These are phyloP conservation scores for Eristalis tenax DNA, from an alignment of 2,888 invertebrate genomes.

Conservation along the genomic window DNA sequence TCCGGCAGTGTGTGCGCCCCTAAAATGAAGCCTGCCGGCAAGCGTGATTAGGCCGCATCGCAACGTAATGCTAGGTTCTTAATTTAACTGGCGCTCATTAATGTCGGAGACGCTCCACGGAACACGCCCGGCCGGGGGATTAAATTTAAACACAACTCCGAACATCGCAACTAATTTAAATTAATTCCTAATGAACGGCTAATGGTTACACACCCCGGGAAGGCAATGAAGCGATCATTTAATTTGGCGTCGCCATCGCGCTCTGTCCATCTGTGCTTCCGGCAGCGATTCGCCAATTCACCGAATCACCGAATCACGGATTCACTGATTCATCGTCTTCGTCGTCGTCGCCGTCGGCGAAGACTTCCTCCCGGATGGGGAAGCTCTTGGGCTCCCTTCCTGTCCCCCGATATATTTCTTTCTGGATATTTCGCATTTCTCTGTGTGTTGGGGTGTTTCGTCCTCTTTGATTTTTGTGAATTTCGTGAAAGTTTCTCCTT, in stretches of 20 bases:
- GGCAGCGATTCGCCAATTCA: constrained; percentile 7
- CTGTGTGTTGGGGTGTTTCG: constrained; percentile 22
- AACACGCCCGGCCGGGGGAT: constrained; percentile 54
- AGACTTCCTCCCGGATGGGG: background rate
- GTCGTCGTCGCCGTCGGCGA: background rate
- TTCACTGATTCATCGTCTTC: constrained; percentile 5
- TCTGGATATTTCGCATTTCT: background rate
- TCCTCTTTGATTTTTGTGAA: constrained; percentile 41
- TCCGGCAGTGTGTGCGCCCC: constrained; percentile 14
- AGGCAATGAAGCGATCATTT: constrained; percentile 62
- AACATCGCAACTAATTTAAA: constrained; percentile 72
- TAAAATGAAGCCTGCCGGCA: background rate
- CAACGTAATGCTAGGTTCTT: constrained; percentile 58
- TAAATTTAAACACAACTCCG: constrained; percentile 70
- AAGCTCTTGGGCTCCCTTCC: background rate
- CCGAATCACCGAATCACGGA: background rate
- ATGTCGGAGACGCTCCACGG: constrained; percentile 61
- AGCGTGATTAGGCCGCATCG: constrained; percentile 41
- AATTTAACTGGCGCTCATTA: constrained; percentile 67
- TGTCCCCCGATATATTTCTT: background rate
- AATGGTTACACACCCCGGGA: constrained; percentile 63
- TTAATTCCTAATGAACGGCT: constrained; percentile 71
- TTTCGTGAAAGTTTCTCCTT: constrained; percentile 52
- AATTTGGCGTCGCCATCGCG: constrained; percentile 56
- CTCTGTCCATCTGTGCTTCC: constrained; percentile 59